Conservation (phyloP, 2,888 invertebrate genomes). For the Poecilobothrus nobilitatus region DNA sequence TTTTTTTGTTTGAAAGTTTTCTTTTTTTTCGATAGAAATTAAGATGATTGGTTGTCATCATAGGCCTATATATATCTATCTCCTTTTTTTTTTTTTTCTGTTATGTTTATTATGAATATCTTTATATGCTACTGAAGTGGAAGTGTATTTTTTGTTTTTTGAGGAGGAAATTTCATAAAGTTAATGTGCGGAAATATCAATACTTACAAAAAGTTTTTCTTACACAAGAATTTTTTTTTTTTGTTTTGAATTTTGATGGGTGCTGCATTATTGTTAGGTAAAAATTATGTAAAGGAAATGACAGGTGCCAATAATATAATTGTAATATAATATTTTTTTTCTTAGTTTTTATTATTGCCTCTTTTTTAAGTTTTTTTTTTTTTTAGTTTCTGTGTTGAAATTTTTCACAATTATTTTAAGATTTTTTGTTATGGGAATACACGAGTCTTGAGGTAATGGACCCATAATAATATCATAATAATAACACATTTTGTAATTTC, state of each 20-base stretch:
- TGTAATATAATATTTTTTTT: neutral
- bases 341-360: too few species aligned
- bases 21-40: too few species aligned
- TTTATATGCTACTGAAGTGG: too few species aligned
- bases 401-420: too few species aligned
- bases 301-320: conserved; percentile 1
- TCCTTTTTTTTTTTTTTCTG: too few species aligned
- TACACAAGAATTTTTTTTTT: neutral
- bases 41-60: too few species aligned
- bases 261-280: neutral
- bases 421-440: too few species aligned
- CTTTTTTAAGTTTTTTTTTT: neutral
- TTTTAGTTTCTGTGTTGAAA: neutral
- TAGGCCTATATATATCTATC: too few species aligned
- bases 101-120: too few species aligned
- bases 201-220: neutral
- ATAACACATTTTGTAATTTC: too few species aligned
- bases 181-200: neutral
- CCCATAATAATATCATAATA: neutral
- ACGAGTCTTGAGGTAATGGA: neutral
- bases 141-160: too few species aligned
- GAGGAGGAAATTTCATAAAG: neutral
- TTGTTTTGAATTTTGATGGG: neutral
- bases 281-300: neutral
- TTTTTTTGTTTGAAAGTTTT: too few species aligned